Base-by-base conservation (phyloP, 2,888 invertebrate genomes). In the Epinotia ramella region DNA sequence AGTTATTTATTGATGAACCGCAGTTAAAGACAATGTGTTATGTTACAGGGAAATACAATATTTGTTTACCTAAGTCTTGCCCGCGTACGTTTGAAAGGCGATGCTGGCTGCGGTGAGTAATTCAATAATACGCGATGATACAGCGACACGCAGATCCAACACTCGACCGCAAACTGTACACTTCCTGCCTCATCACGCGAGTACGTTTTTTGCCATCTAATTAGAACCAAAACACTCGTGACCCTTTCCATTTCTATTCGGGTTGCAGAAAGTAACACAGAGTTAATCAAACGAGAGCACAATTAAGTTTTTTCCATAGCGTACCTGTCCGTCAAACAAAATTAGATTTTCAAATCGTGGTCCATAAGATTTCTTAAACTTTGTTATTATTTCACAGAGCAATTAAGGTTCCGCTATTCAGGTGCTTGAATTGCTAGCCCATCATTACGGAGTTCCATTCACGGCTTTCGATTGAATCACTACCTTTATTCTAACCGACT, bases 401-500 rank as follows among this genome's bases (percentile, higher is more conserved):
- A 60, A 75, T 75, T 65, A 65, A 66, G 62, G 67, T 67, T 63
- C 66, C 44, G 64, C 65, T 59, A 49, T 70, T 20, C 60, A 65
- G 44, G 62, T 46, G 65, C 12, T 60, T 24, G 56, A 72, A 46
- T 67, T 46, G 63, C 40, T 40, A 40, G 66, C 56, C 76, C 62
- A 72, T 76, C 71, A 63, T 76, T 62, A 76, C 44, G 5, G 16
- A 63, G 70, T 56, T 24, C 24, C 65, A 75, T 75, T 76, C 78
- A 46, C 68, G 72, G 73, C 77, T 73, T 80, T 76, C 79, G 77
- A 77, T 76, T 77, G 71, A 75, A 77, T 80, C 81, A 77, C 57
- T 69, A 49, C 18, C 60, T 68, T 81, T 83, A 84, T 81, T 84
- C 78, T 86, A 86, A 88, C 89, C 86, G 84, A 87, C 85, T 87